Evolutionary conservation across 1,140 invertebrate genomes (phyloP).

Genomic region (Drosophila persimilis): DNA sequence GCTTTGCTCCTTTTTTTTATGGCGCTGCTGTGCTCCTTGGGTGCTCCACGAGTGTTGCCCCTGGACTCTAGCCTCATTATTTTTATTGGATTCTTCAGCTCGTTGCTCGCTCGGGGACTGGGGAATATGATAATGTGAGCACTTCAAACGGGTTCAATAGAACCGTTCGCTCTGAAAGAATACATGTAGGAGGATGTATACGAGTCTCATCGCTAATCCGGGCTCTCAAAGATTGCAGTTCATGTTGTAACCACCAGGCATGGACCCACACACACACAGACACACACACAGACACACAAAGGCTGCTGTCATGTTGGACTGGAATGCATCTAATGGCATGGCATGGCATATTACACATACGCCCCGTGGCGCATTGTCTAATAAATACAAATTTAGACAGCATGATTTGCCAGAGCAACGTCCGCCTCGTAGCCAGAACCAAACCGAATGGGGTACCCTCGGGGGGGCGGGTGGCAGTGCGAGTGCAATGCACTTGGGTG

Average conservation of each 20-base stretch:
- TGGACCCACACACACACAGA: not conserved
- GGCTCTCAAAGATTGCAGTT: slow-evolving; percentile 25
- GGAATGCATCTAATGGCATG: slow-evolving; percentile 72
- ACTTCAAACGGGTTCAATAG: slow-evolving; percentile 69
- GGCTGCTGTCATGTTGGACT: slow-evolving; percentile 62
- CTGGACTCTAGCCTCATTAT: slow-evolving; percentile 61
- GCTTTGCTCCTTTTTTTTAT: slow-evolving; percentile 60
- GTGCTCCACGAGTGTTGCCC: slow-evolving; percentile 3
- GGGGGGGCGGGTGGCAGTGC: not conserved
- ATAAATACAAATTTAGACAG: slow-evolving; percentile 80
- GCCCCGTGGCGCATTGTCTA: slow-evolving; percentile 73
- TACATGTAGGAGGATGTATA: not conserved
- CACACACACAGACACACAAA: slow-evolving; percentile 4
- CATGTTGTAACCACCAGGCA: slow-evolving; percentile 21
- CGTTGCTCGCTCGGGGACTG: slow-evolving; percentile 4
- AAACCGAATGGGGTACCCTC: slow-evolving; percentile 10
- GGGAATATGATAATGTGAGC: slow-evolving; percentile 70
- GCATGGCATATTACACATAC: slow-evolving; percentile 75
- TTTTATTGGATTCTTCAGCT: slow-evolving; percentile 67
- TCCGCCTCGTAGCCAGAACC: not conserved
- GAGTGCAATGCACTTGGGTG: slow-evolving; percentile 42
- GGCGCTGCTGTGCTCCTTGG: slow-evolving; percentile 26
- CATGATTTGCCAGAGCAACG: slow-evolving; percentile 55
- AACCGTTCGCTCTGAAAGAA: slow-evolving; percentile 56
- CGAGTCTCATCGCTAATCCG: slow-evolving; percentile 38